phyloP scores from a whole-genome alignment of 2,113 vertebrate species.

The Gymnogyps californianus region DNA sequence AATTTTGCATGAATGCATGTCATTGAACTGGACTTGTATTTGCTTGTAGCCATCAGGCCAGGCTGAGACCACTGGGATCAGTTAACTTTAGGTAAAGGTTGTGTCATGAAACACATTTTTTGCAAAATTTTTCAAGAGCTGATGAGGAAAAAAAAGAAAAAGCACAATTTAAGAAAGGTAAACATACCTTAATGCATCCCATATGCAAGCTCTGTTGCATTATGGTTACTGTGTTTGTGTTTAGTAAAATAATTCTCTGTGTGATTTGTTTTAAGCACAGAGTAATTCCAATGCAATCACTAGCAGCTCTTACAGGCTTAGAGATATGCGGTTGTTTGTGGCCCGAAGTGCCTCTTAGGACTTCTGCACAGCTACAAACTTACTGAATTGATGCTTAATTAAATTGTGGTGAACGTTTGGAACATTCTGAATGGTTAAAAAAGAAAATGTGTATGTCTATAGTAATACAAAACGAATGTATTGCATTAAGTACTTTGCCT shows the following conservation, averaged over 20 bases:
- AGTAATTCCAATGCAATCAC: not conserved
- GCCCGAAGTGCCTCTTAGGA: not conserved
- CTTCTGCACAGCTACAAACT: not conserved
- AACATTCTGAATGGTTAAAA: constrained; percentile 14
- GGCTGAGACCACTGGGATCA: not conserved
- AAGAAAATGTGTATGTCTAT: not conserved
- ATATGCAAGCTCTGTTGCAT: not conserved
- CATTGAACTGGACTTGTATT: not conserved
- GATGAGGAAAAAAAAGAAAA: not conserved
- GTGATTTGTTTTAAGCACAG: not conserved
- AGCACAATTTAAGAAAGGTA: not conserved
- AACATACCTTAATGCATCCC: not conserved
- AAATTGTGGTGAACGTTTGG: not conserved
- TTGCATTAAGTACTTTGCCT: constrained; percentile 1
- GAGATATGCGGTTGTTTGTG: not conserved
- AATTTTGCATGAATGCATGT: not conserved
- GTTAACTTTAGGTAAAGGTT: not conserved
- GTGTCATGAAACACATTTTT: not conserved
- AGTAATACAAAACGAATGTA: not conserved
- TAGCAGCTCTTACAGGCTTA: not conserved
- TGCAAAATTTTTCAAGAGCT: not conserved
- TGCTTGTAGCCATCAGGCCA: not conserved
- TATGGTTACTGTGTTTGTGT: not conserved
- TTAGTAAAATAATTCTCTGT: not conserved
- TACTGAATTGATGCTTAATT: not conserved